Base-by-base conservation (phyloP, 2,113 vertebrate genomes). In the Aplodontia rufa region DNA sequence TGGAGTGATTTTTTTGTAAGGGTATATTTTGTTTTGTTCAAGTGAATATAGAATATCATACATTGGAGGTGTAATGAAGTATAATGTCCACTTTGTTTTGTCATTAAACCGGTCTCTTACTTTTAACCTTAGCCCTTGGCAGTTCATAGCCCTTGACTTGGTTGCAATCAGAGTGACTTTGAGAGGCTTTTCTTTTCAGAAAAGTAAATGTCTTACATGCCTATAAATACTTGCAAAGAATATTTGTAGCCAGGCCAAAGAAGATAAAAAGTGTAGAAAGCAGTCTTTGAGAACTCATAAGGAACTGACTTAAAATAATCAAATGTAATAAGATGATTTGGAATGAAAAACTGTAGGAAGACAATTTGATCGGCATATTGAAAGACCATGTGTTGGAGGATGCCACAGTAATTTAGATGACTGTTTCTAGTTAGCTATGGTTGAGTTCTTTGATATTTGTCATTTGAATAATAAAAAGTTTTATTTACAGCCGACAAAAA, bases 401-500 rank as follows among this genome's bases (percentile, higher is more conserved):
- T 74, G 28, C 71, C 88, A 75, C 78, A 76, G 66, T 87, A 80
- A 86, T 88, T 62, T 81, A 64, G 14, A 58, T 87, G 79, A 60
- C 40, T 53, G 4, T 85, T 94, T 80, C 72, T 75, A 45, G 40
- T 76, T 84, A 66, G 7, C 28, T 5, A 9, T 69, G 45, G 45
- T 76, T 66, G 64, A 90, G 62, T 97, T 96, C 93, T 97, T 96
- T 96, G 62, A 26, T 96, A 62, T 95, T 98, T 98, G 76, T 93
- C 95, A 74, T 95, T 97, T 96, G 83, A 96, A 42, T 98, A 97
- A 97, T 95, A 92, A 97, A 96, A 98, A 83, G 78, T 87, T 95
- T 87, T 98, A 97, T 98, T 98, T 98, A 97, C 96, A 98, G 84
- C 83, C 13, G 93, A 83, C 84, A 98, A 96, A 98, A 98, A 97